Base-by-base conservation (phyloP, 2,888 invertebrate species). In the Troilus luridus region DNA sequence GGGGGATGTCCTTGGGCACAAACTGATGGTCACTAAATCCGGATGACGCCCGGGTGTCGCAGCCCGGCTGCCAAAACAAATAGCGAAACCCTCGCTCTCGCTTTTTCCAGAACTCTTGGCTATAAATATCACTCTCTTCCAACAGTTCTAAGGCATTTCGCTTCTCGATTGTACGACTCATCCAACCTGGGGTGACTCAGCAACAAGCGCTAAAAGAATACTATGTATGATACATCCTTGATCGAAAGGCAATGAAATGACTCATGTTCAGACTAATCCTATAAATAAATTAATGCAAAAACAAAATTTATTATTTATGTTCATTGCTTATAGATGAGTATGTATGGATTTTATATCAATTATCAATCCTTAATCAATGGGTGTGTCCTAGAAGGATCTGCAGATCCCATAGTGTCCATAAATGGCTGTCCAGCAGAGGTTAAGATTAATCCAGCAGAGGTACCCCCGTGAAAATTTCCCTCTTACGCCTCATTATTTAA, bases 21-120 rank as follows among this genome's bases (percentile, higher is more conserved):
- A 56, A 85, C 85, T 85, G 56, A 85, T n/a, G 56, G 85, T n/a
- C 72, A 24, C 41, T 90, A 90, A 90, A 90, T 90, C 77, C 90
- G 90, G 90, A 90, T 90, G 90, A 90, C 90, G 90, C 90, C 90
- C 9, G 14, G 17, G n/a, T 27, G 90, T 90, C 90, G 90, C 72
- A 60, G n/a, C 10, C 27, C 72, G 27, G 77, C 19, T 90, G 90
- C 90, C 72, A 90, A 90, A 90, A 90, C 58, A 77, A 90, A 77
- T 90, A 72, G 90, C 90, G 58, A 90, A 77, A 90, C 58, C 62
- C 90, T 24, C 59, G 54, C 90, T 67, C 90, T 72, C 62, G 41
- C 90, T 90, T 56, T 90, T 77, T 90, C 77, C 27, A 56, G 58
- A 24, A 58, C 56, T 77, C 10, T 62, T 41, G 11, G 60, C 88